Conservation (phyloP, 2,113 vertebrate species). For the Axis porcinus region DNA sequence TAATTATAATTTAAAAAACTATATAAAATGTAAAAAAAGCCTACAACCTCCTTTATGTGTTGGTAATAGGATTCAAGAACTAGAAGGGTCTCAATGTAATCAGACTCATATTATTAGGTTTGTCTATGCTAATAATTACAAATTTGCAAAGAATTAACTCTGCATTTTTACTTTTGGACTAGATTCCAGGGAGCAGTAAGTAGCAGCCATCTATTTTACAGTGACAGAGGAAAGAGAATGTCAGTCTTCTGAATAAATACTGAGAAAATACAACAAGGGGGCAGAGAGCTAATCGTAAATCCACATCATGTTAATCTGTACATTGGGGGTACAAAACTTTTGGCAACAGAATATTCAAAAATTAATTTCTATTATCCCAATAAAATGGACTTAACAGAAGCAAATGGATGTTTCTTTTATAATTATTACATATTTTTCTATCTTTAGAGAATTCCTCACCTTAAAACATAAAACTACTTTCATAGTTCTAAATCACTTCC, state of each 20-base stretch:
- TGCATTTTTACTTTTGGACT: not conserved
- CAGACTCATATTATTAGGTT: not conserved
- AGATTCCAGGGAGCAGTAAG: not conserved
- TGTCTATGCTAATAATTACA: not conserved
- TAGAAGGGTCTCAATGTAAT: not conserved
- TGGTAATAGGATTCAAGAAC: not conserved
- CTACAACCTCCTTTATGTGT: not conserved
- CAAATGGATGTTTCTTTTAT: not conserved
- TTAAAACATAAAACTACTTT: slow-evolving; percentile 1
- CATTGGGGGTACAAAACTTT: not conserved
- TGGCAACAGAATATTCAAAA: not conserved
- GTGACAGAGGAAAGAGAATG: not conserved
- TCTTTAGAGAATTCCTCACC: not conserved
- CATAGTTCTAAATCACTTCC: not conserved
- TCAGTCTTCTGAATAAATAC: not conserved
- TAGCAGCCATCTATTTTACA: not conserved
- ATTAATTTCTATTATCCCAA: not conserved
- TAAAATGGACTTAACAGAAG: not conserved
- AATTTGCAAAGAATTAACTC: not conserved
- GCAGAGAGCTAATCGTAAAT: not conserved
- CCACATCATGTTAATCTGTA: not conserved
- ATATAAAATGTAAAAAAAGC: not conserved
- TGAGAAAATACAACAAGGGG: not conserved
- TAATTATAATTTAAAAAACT: not conserved
- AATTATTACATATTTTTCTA: not conserved